Evolutionary conservation across 2,797 vertebrate species (phyloP).

Genomic region (Phrynocephalus forsythii): DNA sequence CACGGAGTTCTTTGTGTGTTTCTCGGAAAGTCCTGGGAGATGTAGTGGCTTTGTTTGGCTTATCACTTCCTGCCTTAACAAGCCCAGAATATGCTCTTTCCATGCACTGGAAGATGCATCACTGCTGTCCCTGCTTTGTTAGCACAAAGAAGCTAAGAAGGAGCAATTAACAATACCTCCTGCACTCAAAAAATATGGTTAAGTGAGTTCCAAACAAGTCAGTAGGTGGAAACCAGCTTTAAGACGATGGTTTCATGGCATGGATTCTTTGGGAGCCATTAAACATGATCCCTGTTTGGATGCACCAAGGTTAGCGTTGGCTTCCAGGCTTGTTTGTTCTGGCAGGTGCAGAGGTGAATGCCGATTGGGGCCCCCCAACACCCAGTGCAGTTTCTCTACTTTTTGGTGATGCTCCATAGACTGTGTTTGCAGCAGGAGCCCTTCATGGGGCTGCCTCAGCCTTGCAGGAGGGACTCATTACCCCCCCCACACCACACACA

Average conservation of each 20-base stretch:
- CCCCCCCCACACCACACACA: neutral
- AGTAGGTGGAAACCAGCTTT: neutral
- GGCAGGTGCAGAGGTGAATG: neutral
- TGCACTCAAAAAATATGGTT: neutral
- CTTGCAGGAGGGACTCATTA: too few relatives aligned
- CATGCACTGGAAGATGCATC: too few relatives aligned
- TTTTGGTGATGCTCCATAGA: neutral
- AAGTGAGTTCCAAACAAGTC: neutral
- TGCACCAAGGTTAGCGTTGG: neutral
- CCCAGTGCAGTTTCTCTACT: neutral
- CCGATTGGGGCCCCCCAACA: too few relatives aligned
- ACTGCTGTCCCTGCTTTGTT: neutral
- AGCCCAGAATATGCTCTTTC: neutral
- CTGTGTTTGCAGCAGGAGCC: neutral
- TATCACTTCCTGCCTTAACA: neutral
- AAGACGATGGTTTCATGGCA: neutral
- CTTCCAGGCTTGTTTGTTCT: neutral
- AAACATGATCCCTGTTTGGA: neutral
- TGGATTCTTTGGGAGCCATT: neutral
- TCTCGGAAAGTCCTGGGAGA: neutral
- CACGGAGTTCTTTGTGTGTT: neutral
- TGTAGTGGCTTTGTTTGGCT: neutral
- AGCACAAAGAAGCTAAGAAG: neutral
- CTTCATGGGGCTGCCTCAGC: neutral
- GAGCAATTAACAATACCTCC: neutral